Percentiles rank a stretch among this genome's conserved stretches.
Evolutionary conservation across 2,888 invertebrate genomes (phyloP).

Genomic region (Dioctria linearis): DNA sequence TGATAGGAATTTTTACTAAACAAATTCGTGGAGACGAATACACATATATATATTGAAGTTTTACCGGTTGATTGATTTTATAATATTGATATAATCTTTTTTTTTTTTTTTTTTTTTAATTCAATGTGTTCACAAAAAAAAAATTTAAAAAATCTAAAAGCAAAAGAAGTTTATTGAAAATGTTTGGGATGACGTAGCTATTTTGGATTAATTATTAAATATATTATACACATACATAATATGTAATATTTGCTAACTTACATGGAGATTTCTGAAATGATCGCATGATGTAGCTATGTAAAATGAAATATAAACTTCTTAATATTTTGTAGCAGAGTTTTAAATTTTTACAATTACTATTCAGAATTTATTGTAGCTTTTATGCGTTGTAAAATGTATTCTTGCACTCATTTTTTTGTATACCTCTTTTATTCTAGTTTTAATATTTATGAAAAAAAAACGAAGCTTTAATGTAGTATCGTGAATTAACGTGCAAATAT

Average conservation of each 20-base stretch:
- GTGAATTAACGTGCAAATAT: constrained; percentile 52
- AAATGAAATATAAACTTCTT: constrained; percentile 34
- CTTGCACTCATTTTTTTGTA: constrained; percentile 7
- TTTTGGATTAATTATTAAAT: neutral
- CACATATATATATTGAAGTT: constrained; percentile 1
- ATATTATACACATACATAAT: no score
- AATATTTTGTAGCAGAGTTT: constrained; percentile 12
- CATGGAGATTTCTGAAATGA: constrained; percentile 17
- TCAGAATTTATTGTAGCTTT: constrained; percentile 9
- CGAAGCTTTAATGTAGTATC: constrained; percentile 55
- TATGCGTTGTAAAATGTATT: constrained; percentile 13
- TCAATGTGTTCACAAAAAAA: constrained; percentile 44
- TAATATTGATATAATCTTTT: constrained; percentile 13
- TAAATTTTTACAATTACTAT: constrained; percentile 6
- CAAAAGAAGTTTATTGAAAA: constrained; percentile 22
- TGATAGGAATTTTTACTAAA: constrained; percentile 35
- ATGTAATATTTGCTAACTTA: constrained; percentile 42
- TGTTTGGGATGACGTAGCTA: constrained; percentile 3
- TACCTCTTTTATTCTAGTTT: constrained; percentile 45
- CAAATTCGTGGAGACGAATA: neutral
- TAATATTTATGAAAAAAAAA: constrained; percentile 48
- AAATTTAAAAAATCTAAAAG: neutral
- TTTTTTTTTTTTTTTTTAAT: constrained; percentile 24
- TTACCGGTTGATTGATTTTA: constrained; percentile 34
- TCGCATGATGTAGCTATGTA: constrained; percentile 25